These are phyloP conservation scores for Melangyna quadrimaculata DNA, from an alignment of 2,888 invertebrate species.

Conservation along the genomic window DNA sequence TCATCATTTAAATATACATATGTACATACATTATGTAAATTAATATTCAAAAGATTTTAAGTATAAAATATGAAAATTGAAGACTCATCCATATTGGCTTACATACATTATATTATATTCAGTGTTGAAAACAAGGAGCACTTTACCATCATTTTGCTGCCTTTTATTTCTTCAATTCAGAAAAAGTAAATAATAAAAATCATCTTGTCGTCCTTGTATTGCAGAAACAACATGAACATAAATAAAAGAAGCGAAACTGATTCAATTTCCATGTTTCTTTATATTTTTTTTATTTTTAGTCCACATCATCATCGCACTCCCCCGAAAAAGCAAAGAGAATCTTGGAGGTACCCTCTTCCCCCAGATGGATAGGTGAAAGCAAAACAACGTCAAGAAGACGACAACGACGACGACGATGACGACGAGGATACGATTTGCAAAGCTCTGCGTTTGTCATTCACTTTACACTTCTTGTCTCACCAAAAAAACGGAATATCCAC, in stretches of 20 bases:
- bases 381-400: slow-evolving; percentile 1
- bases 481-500: slow-evolving; percentile 57
- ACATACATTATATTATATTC: background rate
- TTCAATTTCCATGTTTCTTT: slow-evolving; percentile 62
- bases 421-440: slow-evolving; percentile 34
- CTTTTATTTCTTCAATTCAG: background rate
- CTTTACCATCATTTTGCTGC: background rate
- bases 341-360: background rate
- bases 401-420: background rate
- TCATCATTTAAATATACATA: background rate
- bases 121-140: slow-evolving; percentile 16
- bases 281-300: too few relatives aligned
- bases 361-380: slow-evolving; percentile 42
- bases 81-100: background rate
- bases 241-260: slow-evolving; percentile 57
- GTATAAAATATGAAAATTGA: background rate
- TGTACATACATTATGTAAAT: too few relatives aligned
- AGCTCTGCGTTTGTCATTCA: slow-evolving; percentile 61
- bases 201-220: slow-evolving; percentile 16
- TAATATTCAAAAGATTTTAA: background rate
- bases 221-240: slow-evolving; percentile 31
- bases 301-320: slow-evolving; percentile 1
- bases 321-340: slow-evolving; percentile 34
- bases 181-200: slow-evolving; percentile 24
- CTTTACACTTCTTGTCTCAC: slow-evolving; percentile 64